Conservation (phyloP, 37 sponge, comb jelly and placozoan genomes). For the Cladorhizidae sp. region DNA sequence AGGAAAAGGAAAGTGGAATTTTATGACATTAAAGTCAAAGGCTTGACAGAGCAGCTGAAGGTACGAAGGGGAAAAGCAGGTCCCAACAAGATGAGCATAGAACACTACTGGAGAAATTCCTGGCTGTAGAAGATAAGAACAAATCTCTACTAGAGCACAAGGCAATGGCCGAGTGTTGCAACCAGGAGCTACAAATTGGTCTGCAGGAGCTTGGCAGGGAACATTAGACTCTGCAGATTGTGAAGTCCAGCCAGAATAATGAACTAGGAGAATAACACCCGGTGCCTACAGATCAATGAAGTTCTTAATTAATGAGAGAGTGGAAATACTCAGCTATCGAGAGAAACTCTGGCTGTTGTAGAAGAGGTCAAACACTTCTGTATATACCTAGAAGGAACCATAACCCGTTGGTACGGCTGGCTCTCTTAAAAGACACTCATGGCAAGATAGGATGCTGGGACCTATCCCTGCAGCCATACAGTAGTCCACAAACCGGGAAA, state of each 20-base stretch:
- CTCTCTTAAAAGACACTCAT: too few species aligned
- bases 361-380: too few species aligned
- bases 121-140: conserved; percentile 44
- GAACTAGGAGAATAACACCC: too few species aligned
- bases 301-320: too few species aligned
- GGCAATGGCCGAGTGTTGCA: neutral
- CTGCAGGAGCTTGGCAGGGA: conserved; percentile 70
- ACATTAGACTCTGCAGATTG: conserved; percentile 57
- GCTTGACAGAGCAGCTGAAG: conserved; percentile 9
- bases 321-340: too few species aligned
- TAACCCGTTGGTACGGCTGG: too few species aligned
- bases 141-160: conserved; percentile 14
- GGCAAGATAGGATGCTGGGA: too few species aligned
- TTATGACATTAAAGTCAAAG: conserved; percentile 9
- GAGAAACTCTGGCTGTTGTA: too few species aligned
- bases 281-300: too few species aligned
- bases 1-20: conserved; percentile 22
- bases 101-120: conserved; percentile 51
- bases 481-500: too few species aligned
- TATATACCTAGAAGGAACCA: too few species aligned
- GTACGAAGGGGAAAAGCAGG: conserved; percentile 30
- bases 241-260: conserved; percentile 40
- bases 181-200: conserved; percentile 32
- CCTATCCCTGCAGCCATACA: too few species aligned
- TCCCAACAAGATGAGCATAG: conserved; percentile 64